A percentile compares a stretch with the other conserved stretches of the same genome.
These are phyloP conservation scores for Stegostoma tigrinum DNA, from an alignment of 2,113 vertebrate genomes.

Conservation along the genomic window DNA sequence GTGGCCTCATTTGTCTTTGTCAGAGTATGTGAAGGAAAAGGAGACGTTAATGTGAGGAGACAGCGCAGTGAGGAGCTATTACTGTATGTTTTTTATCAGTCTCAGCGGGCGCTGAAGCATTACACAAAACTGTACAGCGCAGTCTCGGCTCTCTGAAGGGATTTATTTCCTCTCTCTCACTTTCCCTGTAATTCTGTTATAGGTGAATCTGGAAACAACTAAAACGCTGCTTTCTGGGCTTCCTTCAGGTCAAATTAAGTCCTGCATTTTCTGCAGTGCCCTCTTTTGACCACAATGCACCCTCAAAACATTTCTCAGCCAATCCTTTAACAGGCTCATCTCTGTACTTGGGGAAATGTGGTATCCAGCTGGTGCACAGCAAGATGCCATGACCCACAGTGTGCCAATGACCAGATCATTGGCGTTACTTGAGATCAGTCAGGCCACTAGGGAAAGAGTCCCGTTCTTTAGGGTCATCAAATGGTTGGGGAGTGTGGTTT, in stretches of 20 bases:
- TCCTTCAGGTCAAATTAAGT: neutral
- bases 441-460: neutral
- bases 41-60: slow-evolving; percentile 14
- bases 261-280: neutral
- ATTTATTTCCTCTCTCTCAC: neutral
- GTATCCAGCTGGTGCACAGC: neutral
- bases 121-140: neutral
- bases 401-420: neutral
- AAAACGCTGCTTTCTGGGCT: neutral
- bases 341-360: neutral
- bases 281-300: neutral
- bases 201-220: neutral
- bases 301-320: neutral
- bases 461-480: neutral
- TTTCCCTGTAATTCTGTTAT: neutral
- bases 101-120: neutral
- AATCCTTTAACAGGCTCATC: neutral
- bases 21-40: neutral
- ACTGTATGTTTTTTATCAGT: neutral
- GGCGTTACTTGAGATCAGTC: neutral
- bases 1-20: slow-evolving; percentile 9
- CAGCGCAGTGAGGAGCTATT: neutral
- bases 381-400: neutral
- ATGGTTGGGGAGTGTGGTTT: neutral
- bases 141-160: neutral